Conservation (phyloP, 2,888 invertebrate genomes). For the Drosophila mayaguana region DNA sequence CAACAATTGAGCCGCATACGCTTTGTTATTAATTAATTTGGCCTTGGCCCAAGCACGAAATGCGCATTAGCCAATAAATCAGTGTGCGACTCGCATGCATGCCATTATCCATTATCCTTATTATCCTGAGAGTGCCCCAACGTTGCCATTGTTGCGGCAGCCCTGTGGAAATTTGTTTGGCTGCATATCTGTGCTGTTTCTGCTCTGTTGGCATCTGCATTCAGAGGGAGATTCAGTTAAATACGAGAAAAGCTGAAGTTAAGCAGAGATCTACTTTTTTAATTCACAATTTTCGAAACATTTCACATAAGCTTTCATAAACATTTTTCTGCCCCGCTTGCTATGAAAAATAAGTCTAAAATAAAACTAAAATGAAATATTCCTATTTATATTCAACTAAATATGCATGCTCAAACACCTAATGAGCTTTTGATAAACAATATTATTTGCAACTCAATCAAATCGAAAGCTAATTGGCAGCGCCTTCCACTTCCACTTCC, state of each 20-base stretch:
- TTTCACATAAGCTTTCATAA: too few relatives aligned
- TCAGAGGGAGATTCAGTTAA: too few relatives aligned
- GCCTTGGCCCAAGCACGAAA: slow-evolving; percentile 58
- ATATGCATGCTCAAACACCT: not conserved
- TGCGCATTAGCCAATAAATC: slow-evolving; percentile 71
- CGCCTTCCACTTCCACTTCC: not conserved
- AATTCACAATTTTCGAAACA: too few relatives aligned
- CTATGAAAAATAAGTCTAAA: too few relatives aligned
- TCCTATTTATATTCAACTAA: not conserved
- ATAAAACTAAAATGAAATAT: too few relatives aligned
- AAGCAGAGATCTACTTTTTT: too few relatives aligned
- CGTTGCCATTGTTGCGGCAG: slow-evolving; percentile 35
- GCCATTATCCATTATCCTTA: slow-evolving; percentile 37
- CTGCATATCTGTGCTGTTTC: not conserved
- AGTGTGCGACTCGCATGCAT: slow-evolving; percentile 19
- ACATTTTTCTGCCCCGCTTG: too few relatives aligned
- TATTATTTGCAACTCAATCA: slow-evolving; percentile 10
- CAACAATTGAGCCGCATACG: slow-evolving; percentile 56
- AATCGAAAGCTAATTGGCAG: slow-evolving; percentile 26
- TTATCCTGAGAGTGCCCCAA: slow-evolving; percentile 12
- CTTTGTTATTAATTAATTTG: slow-evolving; percentile 78
- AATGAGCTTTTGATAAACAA: slow-evolving; percentile 1
- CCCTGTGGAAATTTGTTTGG: slow-evolving; percentile 1
- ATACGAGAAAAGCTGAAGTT: not conserved
- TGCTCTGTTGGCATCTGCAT: not conserved